Evolutionary conservation across 2,113 vertebrate species (phyloP).

Genomic region (western clawed frog (Xenopus tropicalis)): DNA sequence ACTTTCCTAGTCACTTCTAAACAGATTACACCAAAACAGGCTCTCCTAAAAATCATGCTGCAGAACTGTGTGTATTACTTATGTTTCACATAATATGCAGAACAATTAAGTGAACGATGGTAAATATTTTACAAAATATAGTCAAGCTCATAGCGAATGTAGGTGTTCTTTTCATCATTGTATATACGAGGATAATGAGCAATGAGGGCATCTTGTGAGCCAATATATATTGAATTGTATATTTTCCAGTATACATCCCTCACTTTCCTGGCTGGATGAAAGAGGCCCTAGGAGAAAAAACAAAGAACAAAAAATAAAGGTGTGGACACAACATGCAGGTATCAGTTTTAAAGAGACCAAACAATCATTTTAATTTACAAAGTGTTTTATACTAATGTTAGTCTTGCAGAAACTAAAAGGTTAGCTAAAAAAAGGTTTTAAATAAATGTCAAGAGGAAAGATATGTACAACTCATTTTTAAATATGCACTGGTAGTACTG

Average conservation of each 20-base stretch:
- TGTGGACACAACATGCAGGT: background rate
- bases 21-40: constrained; percentile 71
- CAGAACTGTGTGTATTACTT: constrained; percentile 65
- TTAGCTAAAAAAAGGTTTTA: too few relatives aligned
- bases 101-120: constrained; percentile 52
- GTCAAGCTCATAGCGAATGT: constrained; percentile 93
- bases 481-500: too few relatives aligned
- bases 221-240: constrained; percentile 98
- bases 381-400: too few relatives aligned
- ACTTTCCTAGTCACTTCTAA: constrained; percentile 72
- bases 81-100: constrained; percentile 71
- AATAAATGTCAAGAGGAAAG: too few relatives aligned
- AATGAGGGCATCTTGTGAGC: constrained; percentile 95
- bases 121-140: constrained; percentile 82
- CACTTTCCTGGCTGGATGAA: constrained; percentile 96
- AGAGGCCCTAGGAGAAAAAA: constrained; percentile 78
- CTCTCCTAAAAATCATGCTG: constrained; percentile 69
- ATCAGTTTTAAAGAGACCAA: background rate
- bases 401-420: too few relatives aligned
- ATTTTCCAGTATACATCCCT: constrained; percentile 99
- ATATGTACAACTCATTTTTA: too few relatives aligned
- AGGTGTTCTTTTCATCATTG: constrained; percentile 98
- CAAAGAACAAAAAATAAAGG: background rate
- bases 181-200: constrained; percentile 95
- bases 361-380: too few relatives aligned